Evolutionary conservation across 2,888 invertebrate genomes (phyloP), one percentile per base, ranked within the genome.

Genomic region (Sthenelais limicola): DNA sequence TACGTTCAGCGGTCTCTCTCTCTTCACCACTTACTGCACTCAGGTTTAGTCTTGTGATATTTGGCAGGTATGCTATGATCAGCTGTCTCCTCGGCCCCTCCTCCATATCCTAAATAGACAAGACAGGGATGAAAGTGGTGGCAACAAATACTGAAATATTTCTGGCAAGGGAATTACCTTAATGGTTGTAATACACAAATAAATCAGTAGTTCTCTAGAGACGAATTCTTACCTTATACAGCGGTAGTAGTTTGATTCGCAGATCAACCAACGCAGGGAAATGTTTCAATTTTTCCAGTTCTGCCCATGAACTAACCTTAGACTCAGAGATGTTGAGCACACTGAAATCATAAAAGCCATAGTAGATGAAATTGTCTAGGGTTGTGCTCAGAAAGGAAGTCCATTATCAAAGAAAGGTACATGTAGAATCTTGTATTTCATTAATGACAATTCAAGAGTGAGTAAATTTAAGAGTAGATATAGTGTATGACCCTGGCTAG

Each of bases 21-120:
- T 56, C 56, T 15, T 56, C 56, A 3, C 35, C 56, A 1, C 32
- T 15, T 2, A 56, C 56, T 9, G 12, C 24, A 28, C 56, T 56
- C 30, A 56, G 9, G 56, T 56, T 56, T 21, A 56, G 24, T 35
- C 35, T 56, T 32, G 32, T 32, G 32, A 56, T 15, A 3, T 18
- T 2, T 4, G 56, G 56, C 30, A 56, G 30, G 33, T 32, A 56
- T 18, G n/a, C 12, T 2, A 56, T 28, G 1, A 56, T 32, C 3
- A 56, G 24, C 33, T 56, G 56, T 12, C 56, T 32, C 56, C 56
- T 15, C n/a, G 35, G 3, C 32, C n/a, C 18, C 56, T 56, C 56
- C 30, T 56, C 56, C 33, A 56, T 56, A 30, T 35, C 56, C 56
- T 56, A n/a, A n/a, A n/a, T n/a, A n/a, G n/a, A n/a, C n/a, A n/a